Evolutionary conservation across 1,140 invertebrate species (phyloP).

Genomic region (Drosophila pseudoobscura): DNA sequence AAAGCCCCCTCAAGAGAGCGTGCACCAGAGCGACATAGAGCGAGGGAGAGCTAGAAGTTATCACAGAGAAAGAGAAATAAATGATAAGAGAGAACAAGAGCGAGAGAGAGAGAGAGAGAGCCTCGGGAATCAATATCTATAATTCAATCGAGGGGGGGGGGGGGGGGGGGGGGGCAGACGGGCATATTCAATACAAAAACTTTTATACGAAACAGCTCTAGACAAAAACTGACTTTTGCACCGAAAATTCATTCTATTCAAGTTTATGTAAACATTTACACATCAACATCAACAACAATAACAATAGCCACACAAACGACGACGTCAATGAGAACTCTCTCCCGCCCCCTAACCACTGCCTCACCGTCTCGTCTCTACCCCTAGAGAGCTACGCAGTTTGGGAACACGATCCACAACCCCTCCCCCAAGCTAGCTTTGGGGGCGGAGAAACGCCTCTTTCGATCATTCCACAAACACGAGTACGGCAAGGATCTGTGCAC

Average conservation of each 20-base stretch:
- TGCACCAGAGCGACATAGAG: background rate
- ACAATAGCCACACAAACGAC: slow-evolving; percentile 24
- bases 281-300: slow-evolving; percentile 18
- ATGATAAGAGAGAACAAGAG: background rate
- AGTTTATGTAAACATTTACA: slow-evolving; percentile 78
- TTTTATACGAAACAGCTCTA: slow-evolving; percentile 36
- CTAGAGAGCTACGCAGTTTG: slow-evolving; percentile 36
- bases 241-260: slow-evolving; percentile 63
- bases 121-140: too few relatives aligned
- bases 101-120: background rate
- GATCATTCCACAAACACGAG: too few relatives aligned
- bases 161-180: too few relatives aligned
- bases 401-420: slow-evolving; percentile 1
- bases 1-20: background rate
- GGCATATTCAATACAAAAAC: background rate
- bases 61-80: background rate
- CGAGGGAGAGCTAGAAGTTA: background rate
- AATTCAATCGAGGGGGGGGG: too few relatives aligned
- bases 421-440: background rate
- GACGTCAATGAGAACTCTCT: slow-evolving; percentile 45
- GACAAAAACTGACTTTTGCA: slow-evolving; percentile 46
- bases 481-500: too few relatives aligned
- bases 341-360: background rate
- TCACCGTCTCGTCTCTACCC: background rate
- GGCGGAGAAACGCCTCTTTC: too few relatives aligned